Evolutionary conservation across 37 sponge, comb jelly and placozoan genomes (phyloP).

Genomic region (Halisarca cf. caerulea): DNA sequence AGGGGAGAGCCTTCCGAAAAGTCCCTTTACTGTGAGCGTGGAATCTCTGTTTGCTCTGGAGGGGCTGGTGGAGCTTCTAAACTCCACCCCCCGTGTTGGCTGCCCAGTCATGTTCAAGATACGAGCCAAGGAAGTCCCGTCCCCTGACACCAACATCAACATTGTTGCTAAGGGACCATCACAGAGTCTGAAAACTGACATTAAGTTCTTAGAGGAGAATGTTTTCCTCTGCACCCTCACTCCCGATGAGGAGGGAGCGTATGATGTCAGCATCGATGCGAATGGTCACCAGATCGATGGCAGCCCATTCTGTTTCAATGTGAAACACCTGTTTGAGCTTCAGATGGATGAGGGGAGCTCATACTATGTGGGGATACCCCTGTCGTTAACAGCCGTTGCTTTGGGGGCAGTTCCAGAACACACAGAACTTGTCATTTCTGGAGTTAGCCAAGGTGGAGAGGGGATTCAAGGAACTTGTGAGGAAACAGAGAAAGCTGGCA

Average conservation of each 20-base stretch:
- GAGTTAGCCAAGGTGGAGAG: neutral
- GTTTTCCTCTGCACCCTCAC: constrained; percentile 20
- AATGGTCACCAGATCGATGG: constrained; percentile 6
- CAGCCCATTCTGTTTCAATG: neutral
- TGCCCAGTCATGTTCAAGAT: constrained; percentile 3
- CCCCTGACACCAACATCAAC: constrained; percentile 4
- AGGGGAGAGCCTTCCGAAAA: neutral
- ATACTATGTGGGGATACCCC: constrained; percentile 10
- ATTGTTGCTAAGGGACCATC: constrained; percentile 18
- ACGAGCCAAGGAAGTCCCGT: neutral
- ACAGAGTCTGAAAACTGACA: neutral
- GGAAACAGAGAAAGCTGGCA: neutral
- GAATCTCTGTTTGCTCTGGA: neutral
- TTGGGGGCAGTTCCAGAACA: constrained; percentile 5
- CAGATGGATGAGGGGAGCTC: neutral
- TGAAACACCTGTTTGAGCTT: neutral
- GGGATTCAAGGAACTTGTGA: neutral
- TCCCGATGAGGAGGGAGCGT: constrained; percentile 22
- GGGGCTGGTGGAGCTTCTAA: constrained; percentile 19
- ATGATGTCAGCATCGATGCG: neutral
- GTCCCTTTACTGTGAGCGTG: neutral
- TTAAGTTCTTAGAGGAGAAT: neutral
- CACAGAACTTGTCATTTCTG: neutral
- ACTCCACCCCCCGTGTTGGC: constrained; percentile 22
- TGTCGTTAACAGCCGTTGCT: neutral